Conservation (phyloP, 2,888 invertebrate species). For the Monochamus alternatus region DNA sequence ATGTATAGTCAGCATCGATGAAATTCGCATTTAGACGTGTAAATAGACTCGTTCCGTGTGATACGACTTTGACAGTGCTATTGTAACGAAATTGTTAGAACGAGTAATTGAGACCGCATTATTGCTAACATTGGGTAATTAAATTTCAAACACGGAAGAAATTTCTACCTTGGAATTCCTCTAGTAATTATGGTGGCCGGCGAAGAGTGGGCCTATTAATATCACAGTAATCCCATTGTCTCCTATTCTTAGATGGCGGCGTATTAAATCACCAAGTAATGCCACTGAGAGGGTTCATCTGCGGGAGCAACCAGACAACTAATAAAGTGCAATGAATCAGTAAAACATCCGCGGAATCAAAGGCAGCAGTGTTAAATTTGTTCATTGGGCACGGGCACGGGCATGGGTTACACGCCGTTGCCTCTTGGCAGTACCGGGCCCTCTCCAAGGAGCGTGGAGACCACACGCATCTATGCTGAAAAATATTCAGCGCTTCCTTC, state of each 20-base stretch:
- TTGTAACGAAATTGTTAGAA: too few species aligned
- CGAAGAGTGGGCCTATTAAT: conserved; percentile 7
- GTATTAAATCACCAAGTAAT: conserved; percentile 28
- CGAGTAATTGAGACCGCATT: too few species aligned
- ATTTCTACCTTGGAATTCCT: conserved; percentile 5
- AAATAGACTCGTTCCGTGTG: too few species aligned
- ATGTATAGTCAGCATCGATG: too few species aligned
- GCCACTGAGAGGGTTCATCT: conserved; percentile 37
- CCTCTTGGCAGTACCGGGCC: conserved; percentile 63
- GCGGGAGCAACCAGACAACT: conserved; percentile 51
- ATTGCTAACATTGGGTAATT: not conserved
- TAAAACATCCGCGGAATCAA: conserved; percentile 64
- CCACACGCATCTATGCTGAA: conserved; percentile 60
- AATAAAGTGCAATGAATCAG: conserved; percentile 66
- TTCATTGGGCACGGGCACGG: conserved; percentile 65
- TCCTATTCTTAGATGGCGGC: conserved; percentile 22
- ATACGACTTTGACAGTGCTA: too few species aligned
- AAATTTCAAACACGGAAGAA: not conserved
- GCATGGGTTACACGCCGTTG: conserved; percentile 67
- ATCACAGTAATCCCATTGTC: conserved; percentile 31
- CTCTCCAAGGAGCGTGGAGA: conserved; percentile 66
- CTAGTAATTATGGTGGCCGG: conserved; percentile 17
- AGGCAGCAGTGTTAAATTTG: conserved; percentile 67
- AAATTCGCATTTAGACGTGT: too few species aligned
- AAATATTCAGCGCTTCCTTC: conserved; percentile 40